Conservation (phyloP, 2,888 invertebrate species). For the Camponotus fellah region DNA sequence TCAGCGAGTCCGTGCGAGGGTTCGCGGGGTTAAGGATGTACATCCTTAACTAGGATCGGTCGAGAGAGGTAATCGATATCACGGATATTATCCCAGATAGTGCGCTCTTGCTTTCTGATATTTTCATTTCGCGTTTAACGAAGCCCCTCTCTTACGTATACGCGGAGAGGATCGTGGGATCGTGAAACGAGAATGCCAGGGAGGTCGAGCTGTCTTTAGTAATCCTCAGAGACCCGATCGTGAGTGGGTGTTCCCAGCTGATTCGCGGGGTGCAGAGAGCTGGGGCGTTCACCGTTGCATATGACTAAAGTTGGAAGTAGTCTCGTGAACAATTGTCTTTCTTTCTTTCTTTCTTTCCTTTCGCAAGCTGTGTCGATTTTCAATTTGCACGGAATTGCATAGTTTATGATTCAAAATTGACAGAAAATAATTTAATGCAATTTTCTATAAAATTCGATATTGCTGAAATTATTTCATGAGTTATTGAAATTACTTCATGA, state of each 20-base stretch:
- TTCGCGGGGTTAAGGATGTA: constrained; percentile 49
- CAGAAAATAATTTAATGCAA: neutral
- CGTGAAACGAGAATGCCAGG: constrained; percentile 72
- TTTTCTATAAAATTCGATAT: neutral
- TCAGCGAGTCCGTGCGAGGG: constrained; percentile 12
- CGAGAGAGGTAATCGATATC: constrained; percentile 43
- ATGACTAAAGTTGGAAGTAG: constrained; percentile 31
- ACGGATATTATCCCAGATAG: constrained; percentile 42
- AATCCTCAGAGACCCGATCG: constrained; percentile 74
- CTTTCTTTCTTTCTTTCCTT: neutral
- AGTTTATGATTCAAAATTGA: constrained; percentile 1
- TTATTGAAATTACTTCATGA: neutral
- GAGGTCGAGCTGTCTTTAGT: constrained; percentile 73
- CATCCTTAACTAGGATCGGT: constrained; percentile 24
- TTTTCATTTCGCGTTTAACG: constrained; percentile 40
- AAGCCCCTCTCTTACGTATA: constrained; percentile 24
- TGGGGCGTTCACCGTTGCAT: constrained; percentile 68
- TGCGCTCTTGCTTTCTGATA: constrained; percentile 44
- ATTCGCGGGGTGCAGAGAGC: constrained; percentile 60
- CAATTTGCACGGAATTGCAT: neutral
- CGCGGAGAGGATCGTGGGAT: constrained; percentile 78
- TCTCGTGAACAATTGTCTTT: constrained; percentile 29
- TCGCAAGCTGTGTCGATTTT: neutral
- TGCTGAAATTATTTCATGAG: neutral
- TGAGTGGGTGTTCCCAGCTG: constrained; percentile 80